Base-by-base conservation (phyloP, 2,797 vertebrate species). In the Epinephelus coioides region DNA sequence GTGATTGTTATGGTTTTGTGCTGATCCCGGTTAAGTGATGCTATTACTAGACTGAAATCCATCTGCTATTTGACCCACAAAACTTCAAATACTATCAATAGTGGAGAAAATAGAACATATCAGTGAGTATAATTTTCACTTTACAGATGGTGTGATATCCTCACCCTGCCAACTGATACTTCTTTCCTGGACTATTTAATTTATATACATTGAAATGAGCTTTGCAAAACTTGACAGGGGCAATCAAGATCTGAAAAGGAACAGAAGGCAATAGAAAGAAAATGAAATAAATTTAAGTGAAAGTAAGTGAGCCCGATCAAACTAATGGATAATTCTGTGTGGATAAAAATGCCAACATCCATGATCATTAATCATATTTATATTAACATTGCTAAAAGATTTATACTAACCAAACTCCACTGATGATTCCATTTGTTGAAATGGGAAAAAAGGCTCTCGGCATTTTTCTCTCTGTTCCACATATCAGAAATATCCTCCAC, bases 291-390 rank as follows among this genome's bases (percentile, higher is more conserved):
- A 71, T 62, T 47, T 13, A 61, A 59, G 47, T 18, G 5, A 3
- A 60, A 65, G 40, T 21, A 75, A 69, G 63, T 13, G 27, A 76
- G 13, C 25, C 43, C 56, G 17, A 50, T 82, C 21, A 68, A 82
- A 84, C 19, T 63, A 77, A 81, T 69, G 38, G 38, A 66, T 71
- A 65, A 57, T 51, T 64, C 50, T 54, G 43, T 65, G 51, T 81
- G 25, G 78, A 64, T 67, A 59, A 75, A 69, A 86, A 74, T 34
- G 38, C 13, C 44, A 49, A 21, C 19, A 65, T 59, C 27, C 34
- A 72, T 70, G 74, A 69, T 69, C 44, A 72, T 89, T 83, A 34
- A 87, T 92, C 69, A 79, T n/a, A 78, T 87, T 79, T 74, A 84
- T 81, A 79, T 82, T 83, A 69, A 75, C 17, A 70, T 9, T 69